phyloP scores from a whole-genome alignment of 2,888 invertebrate genomes.

The Coelinius sp. region DNA sequence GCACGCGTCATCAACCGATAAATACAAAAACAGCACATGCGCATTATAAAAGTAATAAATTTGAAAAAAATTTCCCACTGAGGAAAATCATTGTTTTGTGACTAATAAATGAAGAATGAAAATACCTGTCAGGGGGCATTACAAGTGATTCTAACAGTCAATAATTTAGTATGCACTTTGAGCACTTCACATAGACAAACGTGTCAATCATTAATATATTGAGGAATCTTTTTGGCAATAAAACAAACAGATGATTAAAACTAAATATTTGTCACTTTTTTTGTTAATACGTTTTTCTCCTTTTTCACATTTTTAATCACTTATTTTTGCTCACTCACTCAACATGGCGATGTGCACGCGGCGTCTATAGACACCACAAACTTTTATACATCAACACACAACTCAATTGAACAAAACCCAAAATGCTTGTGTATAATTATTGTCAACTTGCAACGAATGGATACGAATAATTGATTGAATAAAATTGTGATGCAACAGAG shows the following conservation, averaged over 20 bases:
- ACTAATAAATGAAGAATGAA: background rate
- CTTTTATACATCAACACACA: background rate
- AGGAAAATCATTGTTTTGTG: slow-evolving; percentile 53
- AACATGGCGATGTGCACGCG: slow-evolving; percentile 38
- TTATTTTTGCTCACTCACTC: slow-evolving; percentile 31
- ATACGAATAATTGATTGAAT: background rate
- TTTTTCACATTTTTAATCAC: slow-evolving; percentile 1
- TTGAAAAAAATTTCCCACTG: slow-evolving; percentile 41
- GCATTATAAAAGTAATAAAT: slow-evolving; percentile 4
- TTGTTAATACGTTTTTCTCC: background rate
- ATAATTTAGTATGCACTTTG: slow-evolving; percentile 21
- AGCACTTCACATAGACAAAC: slow-evolving; percentile 29
- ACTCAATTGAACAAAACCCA: no score
- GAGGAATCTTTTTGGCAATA: background rate
- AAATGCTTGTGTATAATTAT: no score
- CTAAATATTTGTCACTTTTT: background rate
- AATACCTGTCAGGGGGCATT: slow-evolving; percentile 67
- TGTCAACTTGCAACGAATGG: background rate
- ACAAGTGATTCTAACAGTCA: slow-evolving; percentile 56
- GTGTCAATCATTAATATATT: background rate
- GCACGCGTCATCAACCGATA: slow-evolving; percentile 9
- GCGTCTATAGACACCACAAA: background rate
- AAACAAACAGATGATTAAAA: background rate
- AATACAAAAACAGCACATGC: slow-evolving; percentile 9
- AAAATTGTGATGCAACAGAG: background rate